Evolutionary conservation across 2,888 invertebrate species (phyloP), one percentile per base, ranked within the genome.

Genomic region (Biston stratarius): DNA sequence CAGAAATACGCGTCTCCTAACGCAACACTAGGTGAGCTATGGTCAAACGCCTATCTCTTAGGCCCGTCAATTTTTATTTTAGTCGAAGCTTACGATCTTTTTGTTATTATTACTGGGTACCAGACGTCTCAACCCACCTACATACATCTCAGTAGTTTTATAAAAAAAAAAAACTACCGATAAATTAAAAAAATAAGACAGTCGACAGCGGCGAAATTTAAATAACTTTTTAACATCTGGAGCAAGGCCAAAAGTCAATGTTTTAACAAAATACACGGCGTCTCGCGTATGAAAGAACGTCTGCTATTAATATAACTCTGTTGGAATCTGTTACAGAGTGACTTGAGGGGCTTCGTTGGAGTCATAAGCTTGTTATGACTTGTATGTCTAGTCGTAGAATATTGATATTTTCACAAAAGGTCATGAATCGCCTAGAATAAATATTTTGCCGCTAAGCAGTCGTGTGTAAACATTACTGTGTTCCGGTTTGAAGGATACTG

Each of bases 161-260:
- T 24, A 48, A 47, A 64, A 55, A 48, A 47, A 64, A 55, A 14
- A 56, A 61, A 36, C 52, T 12, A 42, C 12, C 14, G 12, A 62
- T 67, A 62, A 58, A 58, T 62, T 34, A 44, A 15, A 61, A 56
- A 59, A 57, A 45, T 44, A 33, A 9, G 57, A 61, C 61, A 42
- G 49, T 11, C 15, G 53, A 34, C 42, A 14, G n/a, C 40, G 61
- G 48, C 8, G 40, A 42, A 38, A 38, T 58, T 36, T 45, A 60
- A 63, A 63, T 60, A 63, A 63, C 59, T 51, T 61, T 62, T 51
- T 42, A 47, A 44, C 55, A 66, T 69, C 45, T 69, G 69, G 69
- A 69, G 42, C 63, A 61, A 66, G 66, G 69, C 66, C 69, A 66
- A 65, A 38, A 55, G 58, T 51, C 58, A 53, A 55, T 64, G 36